Evolutionary conservation across 2,113 vertebrate genomes (phyloP).

Genomic region (Oriolus oriolus): DNA sequence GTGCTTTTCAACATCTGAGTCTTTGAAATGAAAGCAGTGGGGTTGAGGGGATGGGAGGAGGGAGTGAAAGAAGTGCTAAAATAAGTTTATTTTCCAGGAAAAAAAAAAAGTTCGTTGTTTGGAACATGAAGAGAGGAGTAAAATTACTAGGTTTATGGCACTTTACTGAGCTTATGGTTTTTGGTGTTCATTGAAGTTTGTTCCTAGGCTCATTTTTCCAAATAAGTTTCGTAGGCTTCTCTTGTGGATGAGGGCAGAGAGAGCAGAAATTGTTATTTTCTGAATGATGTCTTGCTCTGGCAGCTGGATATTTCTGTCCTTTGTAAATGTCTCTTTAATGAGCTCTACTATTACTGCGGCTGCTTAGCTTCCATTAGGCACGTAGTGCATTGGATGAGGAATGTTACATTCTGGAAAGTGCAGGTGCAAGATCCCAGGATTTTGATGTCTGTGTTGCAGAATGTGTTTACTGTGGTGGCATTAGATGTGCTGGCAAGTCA

Average conservation of each 20-base stretch:
- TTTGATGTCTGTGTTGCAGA: background rate
- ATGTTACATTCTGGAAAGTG: background rate
- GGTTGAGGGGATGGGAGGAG: background rate
- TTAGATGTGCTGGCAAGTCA: background rate
- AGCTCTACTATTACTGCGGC: background rate
- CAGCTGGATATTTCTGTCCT: background rate
- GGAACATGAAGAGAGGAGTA: background rate
- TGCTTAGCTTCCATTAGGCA: background rate
- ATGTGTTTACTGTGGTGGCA: constrained; percentile 4
- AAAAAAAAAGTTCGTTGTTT: background rate
- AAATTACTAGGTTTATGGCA: background rate
- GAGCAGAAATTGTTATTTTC: background rate
- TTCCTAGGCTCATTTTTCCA: background rate
- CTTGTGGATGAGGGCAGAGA: background rate
- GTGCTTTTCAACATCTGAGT: background rate
- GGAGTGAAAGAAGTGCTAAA: background rate
- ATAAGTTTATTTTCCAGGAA: background rate
- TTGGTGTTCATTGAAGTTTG: background rate
- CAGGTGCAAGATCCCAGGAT: background rate
- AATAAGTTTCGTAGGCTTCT: background rate
- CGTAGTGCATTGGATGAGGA: background rate
- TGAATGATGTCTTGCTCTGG: background rate
- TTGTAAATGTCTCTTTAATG: background rate
- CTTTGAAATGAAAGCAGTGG: background rate
- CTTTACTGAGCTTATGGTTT: background rate